Base-by-base conservation (phyloP, 1,140 invertebrate species). In the Drosophila pruinosa region DNA sequence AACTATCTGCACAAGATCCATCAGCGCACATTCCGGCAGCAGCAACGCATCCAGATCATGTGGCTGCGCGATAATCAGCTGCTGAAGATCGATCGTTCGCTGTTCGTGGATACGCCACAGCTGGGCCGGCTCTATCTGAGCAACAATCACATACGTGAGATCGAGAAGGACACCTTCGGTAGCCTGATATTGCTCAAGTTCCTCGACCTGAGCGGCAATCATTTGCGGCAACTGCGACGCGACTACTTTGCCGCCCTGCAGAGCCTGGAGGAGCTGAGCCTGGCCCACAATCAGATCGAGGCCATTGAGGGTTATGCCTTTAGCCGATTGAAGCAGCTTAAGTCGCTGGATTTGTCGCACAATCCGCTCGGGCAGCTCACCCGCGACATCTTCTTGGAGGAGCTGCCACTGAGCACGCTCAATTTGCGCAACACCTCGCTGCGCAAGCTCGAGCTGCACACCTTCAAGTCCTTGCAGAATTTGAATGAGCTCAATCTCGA, bases 11-110 rank as follows among this genome's bases (percentile, higher is more conserved):
- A 93, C 14, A 92, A 94, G 4, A 91, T 98, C 21, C 95, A 97
- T 89, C 95, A 95, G 79, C 94, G 95, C 78, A 96, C 96, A 0
- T 93, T 98, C 14, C 92, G 94, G 21, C 95, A 95, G 2, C 96
- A 97, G 90, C 94, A 94, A 1, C 95, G 95, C 67, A 94, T 97
- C 10, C 95, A 97, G 90, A 96, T 97, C 62, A 95, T 97, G 93
- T 97, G 96, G 96, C 92, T 98, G 10, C 95, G 95, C 24, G 94
- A 97, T 91, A 98, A 98, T 90, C 94, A 95, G 78, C 91, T 97
- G 41, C 94, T 93, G n/a, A 92, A 94, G 57, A 91, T 97, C 15
- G 95, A 95, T 53, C 93, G 94, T 4, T 93, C 94, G 4, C 88
- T 97, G 39, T 97, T 97, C 82, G 93, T 93, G 47, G 96, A 97